These are phyloP conservation scores for Amblyjoppa fuscipennis DNA, from an alignment of 2,888 invertebrate species.

Conservation along the genomic window DNA sequence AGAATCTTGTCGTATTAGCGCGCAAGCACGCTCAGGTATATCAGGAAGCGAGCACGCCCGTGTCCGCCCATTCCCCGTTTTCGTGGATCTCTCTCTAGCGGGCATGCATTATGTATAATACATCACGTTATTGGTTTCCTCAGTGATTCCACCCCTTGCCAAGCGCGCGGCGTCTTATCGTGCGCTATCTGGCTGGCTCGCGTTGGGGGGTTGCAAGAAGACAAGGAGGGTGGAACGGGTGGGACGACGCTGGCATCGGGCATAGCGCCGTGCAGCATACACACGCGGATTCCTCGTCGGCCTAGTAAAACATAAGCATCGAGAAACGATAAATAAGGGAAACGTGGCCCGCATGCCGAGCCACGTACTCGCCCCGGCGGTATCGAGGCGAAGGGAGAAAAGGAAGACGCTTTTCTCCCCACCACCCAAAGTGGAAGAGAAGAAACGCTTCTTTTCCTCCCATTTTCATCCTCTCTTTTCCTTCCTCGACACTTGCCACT, in stretches of 20 bases:
- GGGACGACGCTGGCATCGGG: constrained; percentile 71
- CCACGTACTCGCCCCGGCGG: constrained; percentile 52
- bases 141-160: constrained; percentile 84
- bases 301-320: constrained; percentile 85
- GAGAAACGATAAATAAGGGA: constrained; percentile 85
- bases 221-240: constrained; percentile 54
- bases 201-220: constrained; percentile 47
- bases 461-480: constrained; percentile 11
- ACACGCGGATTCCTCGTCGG: constrained; percentile 64
- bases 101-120: constrained; percentile 85
- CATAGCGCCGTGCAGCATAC: constrained; percentile 17
- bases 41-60: constrained; percentile 45
- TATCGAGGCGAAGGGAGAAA: constrained; percentile 35
- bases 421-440: background rate
- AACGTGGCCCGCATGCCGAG: constrained; percentile 84
- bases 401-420: constrained; percentile 12
- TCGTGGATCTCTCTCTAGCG: constrained; percentile 67
- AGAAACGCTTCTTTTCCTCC: constrained; percentile 18
- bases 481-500: constrained; percentile 18
- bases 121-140: constrained; percentile 85
- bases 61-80: constrained; percentile 52
- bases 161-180: constrained; percentile 79
- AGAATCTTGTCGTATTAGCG: constrained; percentile 54
- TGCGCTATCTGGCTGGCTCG: constrained; percentile 71
- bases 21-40: constrained; percentile 30